These are phyloP conservation scores for Paramacrobiotus metropolitanus DNA, from an alignment of 1,140 invertebrate species.

Conservation along the genomic window DNA sequence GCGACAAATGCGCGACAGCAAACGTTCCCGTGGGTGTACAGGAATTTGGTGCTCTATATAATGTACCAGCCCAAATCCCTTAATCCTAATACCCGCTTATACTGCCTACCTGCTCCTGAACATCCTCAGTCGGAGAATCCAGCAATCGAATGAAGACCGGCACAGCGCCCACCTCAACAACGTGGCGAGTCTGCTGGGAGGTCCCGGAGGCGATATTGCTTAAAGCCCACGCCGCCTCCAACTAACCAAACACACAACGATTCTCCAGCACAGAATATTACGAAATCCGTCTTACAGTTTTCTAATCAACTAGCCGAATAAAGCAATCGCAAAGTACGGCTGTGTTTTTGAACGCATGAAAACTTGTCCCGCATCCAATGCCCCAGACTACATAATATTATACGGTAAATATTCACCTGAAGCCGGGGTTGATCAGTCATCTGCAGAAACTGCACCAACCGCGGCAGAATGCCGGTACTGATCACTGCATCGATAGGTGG, in stretches of 20 bases:
- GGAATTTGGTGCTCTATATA: no score
- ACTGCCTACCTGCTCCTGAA: conserved; percentile 41
- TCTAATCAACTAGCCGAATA: no score
- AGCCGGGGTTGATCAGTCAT: conserved; percentile 55
- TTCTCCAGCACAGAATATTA: neutral
- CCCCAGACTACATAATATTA: no score
- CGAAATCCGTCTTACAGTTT: no score
- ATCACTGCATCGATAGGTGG: conserved; percentile 98
- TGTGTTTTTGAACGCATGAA: no score
- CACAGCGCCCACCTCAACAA: conserved; percentile 78
- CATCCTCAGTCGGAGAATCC: conserved; percentile 59
- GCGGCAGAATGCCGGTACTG: conserved; percentile 73
- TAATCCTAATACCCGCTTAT: neutral
- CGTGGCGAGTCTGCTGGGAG: conserved; percentile 66
- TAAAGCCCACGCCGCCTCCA: conserved; percentile 91
- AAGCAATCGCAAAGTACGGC: no score
- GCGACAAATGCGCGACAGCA: no score
- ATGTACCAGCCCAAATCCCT: neutral
- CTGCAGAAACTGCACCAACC: conserved; percentile 79
- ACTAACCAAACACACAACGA: conserved; percentile 33
- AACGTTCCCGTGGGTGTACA: no score
- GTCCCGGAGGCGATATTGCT: conserved; percentile 96
- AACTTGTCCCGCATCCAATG: neutral
- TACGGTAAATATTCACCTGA: conserved; percentile 32
- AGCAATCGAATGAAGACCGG: conserved; percentile 68